Base-by-base conservation (phyloP, 2,113 vertebrate species). In the Gobio gobio region DNA sequence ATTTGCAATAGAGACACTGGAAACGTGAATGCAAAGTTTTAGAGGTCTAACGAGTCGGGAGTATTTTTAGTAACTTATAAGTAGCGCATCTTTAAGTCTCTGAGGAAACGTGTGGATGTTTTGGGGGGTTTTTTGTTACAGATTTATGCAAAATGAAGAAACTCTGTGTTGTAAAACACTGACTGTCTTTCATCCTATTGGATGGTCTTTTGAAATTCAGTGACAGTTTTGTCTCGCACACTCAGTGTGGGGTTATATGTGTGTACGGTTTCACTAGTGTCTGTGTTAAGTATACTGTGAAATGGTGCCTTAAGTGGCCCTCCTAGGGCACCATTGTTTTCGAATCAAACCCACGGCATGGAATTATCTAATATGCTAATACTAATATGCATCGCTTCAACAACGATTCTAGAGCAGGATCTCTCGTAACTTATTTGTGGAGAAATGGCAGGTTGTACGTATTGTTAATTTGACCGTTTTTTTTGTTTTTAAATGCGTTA, bases 31-130 rank as follows among this genome's bases (percentile, higher is more conserved):
- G 87, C 86, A 82, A 84, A 84, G 78, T 43, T 83, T 86, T 68
- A 82, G 85, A 83, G 84, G 78, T 84, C 87, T 88, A 86, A 84
- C 82, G 83, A 81, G 86, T 83, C 85, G 49, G 83, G n/a, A 72
- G 80, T 86, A 86, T 86, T 86, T 78, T 89, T 86, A 89, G 84
- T 89, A 89, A 89, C 85, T 89, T 89, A 89, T 86, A 81, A 89
- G 85, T 89, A 84, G 83, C 79, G 77, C 86, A 86, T 83, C 85
- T 88, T 83, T 77, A 82, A 80, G 66, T 78, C 86, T 72, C 49
- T 9, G 80, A 78, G 77, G 83, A 82, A 85, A 10, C 61, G 83
- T 78, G 68, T 74, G 68, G 80, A 83, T 86, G 56, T 83, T 77
- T 56, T 76, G 54, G 64, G 66, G 58, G 22, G 3, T 61, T 84